Base-by-base conservation (phyloP, 2,888 invertebrate species). In the Tetragonisca angustula region DNA sequence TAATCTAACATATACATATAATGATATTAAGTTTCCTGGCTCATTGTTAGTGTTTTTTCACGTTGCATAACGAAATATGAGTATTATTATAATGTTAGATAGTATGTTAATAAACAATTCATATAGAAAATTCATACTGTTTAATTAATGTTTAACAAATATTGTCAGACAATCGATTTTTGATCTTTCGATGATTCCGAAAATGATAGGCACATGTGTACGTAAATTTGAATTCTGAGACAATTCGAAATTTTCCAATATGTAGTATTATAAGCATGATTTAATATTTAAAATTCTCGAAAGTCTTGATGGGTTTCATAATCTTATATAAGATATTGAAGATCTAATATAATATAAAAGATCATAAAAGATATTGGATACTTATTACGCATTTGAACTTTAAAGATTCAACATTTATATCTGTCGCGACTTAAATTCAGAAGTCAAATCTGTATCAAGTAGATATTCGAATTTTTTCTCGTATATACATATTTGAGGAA, bases 261-360 rank as follows among this genome's bases (percentile, higher is more conserved):
- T n/a, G 5, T 43, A 9, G 43, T 24, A n/a, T n/a, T n/a, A 2
- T 15, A 15, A 59, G n/a, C 56, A 59, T n/a, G n/a, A n/a, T n/a
- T 27, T n/a, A 4, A 59, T 59, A 5, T n/a, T 59, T 15, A 59
- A 59, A n/a, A 6, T 59, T 59, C n/a, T 59, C n/a, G n/a, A n/a
- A 59, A 15, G 15, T 15, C 15, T 59, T 59, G 56, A n/a, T 24
- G 5, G 13, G 15, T n/a, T 56, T 56, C 56, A 56, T 59, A n/a
- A 59, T 59, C n/a, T n/a, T 59, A n/a, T 59, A 59, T 59, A 59
- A 59, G n/a, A 59, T 59, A 59, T 24, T 59, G 56, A 59, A n/a
- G 56, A 59, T 59, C n/a, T 13, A 59, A 59, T 59, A 56, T 56
- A 56, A 21, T 56, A 15, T 24, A 15, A n/a, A 59, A 59, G 56